Percentiles rank a stretch among this genome's conserved stretches.
Evolutionary conservation across 2,113 vertebrate genomes (phyloP).

Genomic region (Pseudopipra pipra): DNA sequence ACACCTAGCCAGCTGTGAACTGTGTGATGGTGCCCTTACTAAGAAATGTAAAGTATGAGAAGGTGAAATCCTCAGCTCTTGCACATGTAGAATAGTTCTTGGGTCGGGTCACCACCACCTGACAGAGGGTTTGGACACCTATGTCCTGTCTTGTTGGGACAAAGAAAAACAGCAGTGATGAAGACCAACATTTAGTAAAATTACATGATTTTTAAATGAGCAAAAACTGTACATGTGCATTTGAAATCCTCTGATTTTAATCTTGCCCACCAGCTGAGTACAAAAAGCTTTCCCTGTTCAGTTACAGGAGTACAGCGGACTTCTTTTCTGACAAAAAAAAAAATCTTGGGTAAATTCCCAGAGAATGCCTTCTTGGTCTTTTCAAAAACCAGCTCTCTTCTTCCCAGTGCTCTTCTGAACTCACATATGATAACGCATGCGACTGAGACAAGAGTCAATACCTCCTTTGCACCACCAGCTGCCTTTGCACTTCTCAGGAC

Average conservation of each 20-base stretch:
- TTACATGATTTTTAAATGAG: neutral
- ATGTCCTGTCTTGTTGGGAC: neutral
- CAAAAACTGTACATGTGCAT: neutral
- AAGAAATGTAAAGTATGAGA: neutral
- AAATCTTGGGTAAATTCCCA: neutral
- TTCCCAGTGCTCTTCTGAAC: neutral
- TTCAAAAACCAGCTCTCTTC: neutral
- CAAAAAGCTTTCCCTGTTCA: neutral
- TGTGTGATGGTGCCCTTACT: neutral
- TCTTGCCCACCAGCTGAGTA: neutral
- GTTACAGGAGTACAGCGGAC: neutral
- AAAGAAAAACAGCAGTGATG: neutral
- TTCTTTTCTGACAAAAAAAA: neutral
- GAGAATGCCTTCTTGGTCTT: neutral
- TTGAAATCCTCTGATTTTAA: neutral
- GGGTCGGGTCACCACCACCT: neutral
- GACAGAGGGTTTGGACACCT: neutral
- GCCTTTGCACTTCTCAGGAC: neutral
- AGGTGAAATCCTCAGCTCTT: neutral
- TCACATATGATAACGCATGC: accelerated
- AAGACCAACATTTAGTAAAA: neutral
- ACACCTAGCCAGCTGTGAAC: neutral
- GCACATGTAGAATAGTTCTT: neutral
- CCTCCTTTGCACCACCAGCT: accelerated
- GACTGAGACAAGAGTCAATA: neutral